A percentile compares a stretch with the other conserved stretches of the same genome.
Conservation (phyloP, 2,888 invertebrate genomes). For the Parapristionchus giblindavisi region DNA sequence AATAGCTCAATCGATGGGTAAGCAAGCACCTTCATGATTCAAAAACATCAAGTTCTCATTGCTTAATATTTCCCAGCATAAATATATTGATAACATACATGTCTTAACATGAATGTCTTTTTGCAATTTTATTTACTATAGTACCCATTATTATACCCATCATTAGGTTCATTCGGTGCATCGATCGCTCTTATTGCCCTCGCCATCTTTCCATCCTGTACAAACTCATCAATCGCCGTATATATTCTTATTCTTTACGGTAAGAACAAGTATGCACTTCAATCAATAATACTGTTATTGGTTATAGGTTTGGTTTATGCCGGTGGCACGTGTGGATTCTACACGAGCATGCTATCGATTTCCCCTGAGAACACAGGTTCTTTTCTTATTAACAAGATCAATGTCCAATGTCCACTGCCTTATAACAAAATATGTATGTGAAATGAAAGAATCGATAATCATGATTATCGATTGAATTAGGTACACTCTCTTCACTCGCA, state of each 20-base stretch:
- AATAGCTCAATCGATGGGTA: constrained; percentile 24
- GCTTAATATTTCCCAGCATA: too few relatives aligned
- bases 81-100: too few relatives aligned
- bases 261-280: background rate
- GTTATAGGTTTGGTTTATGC: constrained; percentile 2
- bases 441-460: too few relatives aligned
- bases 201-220: constrained; percentile 7
- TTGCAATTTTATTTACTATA: too few relatives aligned
- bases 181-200: constrained; percentile 8
- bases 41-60: background rate
- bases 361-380: constrained; percentile 20
- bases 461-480: too few relatives aligned
- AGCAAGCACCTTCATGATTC: too few relatives aligned
- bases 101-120: too few relatives aligned
- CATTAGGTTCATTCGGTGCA: constrained; percentile 15
- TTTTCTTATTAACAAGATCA: too few relatives aligned
- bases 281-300: background rate
- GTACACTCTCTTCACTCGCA: constrained; percentile 1
- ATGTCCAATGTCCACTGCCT: too few relatives aligned
- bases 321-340: constrained; percentile 25
- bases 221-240: background rate
- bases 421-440: too few relatives aligned
- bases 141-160: background rate
- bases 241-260: constrained; percentile 9
- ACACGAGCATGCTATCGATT: constrained; percentile 13